Percentiles rank a stretch among this genome's conserved stretches.
phyloP scores from a whole-genome alignment of 2,888 invertebrate species.

The Gandaritis pyraliata region DNA sequence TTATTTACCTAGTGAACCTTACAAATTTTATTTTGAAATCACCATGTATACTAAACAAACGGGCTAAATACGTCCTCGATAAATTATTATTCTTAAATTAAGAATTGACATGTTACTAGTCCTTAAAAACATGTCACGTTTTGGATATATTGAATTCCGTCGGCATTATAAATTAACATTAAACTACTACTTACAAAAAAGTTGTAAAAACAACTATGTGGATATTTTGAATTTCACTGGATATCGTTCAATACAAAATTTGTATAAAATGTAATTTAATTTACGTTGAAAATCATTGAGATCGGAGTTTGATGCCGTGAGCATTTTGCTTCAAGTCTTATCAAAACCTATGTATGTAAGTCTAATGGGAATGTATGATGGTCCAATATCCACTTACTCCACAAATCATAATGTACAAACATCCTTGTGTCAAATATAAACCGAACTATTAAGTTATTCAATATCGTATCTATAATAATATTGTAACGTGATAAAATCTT shows the following conservation, averaged over 20 bases:
- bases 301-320: not conserved
- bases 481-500: conserved; percentile 7
- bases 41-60: conserved; percentile 47
- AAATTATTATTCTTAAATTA: conserved; percentile 45
- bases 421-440: conserved; percentile 66
- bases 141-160: conserved; percentile 49
- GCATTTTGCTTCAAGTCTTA: no score
- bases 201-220: not conserved
- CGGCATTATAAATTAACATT: conserved; percentile 40
- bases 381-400: conserved; percentile 18
- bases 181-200: conserved; percentile 17
- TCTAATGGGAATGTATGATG: not conserved
- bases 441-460: conserved; percentile 44
- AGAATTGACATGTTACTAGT: conserved; percentile 53
- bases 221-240: no score
- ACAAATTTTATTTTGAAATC: conserved; percentile 36
- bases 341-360: not conserved
- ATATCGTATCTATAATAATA: conserved; percentile 16
- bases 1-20: conserved; percentile 50
- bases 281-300: no score
- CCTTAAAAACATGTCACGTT: conserved; percentile 52
- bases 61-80: conserved; percentile 60
- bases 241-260: not conserved
- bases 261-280: no score
- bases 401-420: conserved; percentile 69